Evolutionary conservation across 1,140 invertebrate species (phyloP).

Genomic region (Tribolium madens): DNA sequence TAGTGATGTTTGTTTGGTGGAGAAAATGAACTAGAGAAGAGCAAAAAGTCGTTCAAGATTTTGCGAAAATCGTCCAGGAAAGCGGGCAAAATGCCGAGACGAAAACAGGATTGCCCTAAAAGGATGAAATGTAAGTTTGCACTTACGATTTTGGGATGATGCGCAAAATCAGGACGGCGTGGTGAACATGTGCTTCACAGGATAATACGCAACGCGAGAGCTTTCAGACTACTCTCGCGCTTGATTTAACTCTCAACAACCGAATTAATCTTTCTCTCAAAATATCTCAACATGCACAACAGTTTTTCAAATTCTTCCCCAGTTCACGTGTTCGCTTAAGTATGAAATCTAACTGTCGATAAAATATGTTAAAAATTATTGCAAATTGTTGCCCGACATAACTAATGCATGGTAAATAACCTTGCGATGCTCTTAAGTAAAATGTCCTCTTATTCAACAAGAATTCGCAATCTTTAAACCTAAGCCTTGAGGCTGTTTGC

Average conservation of each 20-base stretch:
- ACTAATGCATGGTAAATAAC: not conserved
- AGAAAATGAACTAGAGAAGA: conserved; percentile 38
- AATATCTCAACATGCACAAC: too few species aligned
- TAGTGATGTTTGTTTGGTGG: conserved; percentile 7
- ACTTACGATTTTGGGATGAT: conserved; percentile 25
- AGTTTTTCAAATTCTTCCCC: too few species aligned
- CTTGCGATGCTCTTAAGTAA: not conserved
- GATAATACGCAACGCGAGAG: not conserved
- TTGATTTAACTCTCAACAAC: too few species aligned
- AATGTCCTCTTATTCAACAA: too few species aligned
- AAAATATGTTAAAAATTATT: not conserved
- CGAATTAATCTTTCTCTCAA: too few species aligned
- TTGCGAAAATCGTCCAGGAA: conserved; percentile 58
- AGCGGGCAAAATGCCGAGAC: conserved; percentile 69
- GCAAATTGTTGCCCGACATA: not conserved
- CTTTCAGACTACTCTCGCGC: too few species aligned
- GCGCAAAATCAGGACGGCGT: conserved; percentile 45
- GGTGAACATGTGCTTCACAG: conserved; percentile 39
- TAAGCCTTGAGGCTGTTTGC: not conserved
- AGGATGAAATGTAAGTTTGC: conserved; percentile 74
- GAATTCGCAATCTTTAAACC: too few species aligned
- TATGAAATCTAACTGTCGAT: not conserved
- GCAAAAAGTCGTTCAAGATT: conserved; percentile 57
- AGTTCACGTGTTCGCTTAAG: not conserved
- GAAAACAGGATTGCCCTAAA: conserved; percentile 75